Evolutionary conservation across 2,113 vertebrate genomes (phyloP).

Genomic region (Daubentonia madagascariensis): DNA sequence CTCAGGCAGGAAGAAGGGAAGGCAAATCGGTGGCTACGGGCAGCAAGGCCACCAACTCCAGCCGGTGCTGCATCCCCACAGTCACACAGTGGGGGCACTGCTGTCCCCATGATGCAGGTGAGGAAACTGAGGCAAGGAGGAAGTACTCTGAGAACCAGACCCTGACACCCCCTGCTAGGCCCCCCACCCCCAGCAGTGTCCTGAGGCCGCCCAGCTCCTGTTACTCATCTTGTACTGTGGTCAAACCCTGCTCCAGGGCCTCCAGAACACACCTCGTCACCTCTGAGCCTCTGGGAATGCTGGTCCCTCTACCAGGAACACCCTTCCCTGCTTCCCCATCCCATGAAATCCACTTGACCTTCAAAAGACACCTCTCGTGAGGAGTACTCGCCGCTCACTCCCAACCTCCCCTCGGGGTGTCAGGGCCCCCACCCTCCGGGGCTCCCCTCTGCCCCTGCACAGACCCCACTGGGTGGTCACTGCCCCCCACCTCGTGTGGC

Average conservation of each 20-base stretch:
- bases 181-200: accelerated
- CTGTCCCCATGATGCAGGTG: neutral
- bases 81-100: accelerated
- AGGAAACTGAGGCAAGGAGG: neutral
- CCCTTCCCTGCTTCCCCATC: neutral
- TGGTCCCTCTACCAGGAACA: no score
- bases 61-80: neutral
- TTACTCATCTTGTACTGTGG: accelerated
- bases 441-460: no score
- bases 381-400: neutral
- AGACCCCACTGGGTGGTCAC: neutral
- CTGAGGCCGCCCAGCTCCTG: neutral
- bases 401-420: accelerated
- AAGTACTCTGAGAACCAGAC: neutral
- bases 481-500: neutral
- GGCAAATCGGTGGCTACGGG: neutral
- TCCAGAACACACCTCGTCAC: neutral
- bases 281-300: neutral
- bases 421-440: no score
- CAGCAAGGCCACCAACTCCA: no score
- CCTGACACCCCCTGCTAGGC: neutral
- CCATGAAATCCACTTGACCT: neutral
- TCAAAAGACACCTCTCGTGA: neutral
- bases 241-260: neutral
- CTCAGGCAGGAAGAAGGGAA: neutral